Base-by-base conservation (phyloP, 2,113 vertebrate species). In the Ploceus nigricollis region DNA sequence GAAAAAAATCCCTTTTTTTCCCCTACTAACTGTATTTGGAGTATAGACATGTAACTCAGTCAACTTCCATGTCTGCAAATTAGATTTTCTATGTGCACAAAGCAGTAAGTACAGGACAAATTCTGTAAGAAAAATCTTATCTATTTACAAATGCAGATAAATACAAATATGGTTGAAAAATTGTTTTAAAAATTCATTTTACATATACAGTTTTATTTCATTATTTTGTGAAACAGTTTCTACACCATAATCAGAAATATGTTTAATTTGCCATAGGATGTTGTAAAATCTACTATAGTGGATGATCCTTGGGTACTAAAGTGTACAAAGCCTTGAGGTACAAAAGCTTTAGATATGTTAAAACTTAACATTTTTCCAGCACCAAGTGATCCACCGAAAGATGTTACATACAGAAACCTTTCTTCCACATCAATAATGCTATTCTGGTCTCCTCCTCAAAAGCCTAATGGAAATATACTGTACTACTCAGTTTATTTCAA, bases 391-490 rank as follows among this genome's bases (percentile, higher is more conserved):
- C 98, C 99, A 63, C 99, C 99, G 0, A 98, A 98, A 97, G 98
- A 98, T 94, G 93, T 99, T 63, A 97, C 97, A 33, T 97, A 98
- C 94, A 96, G 91, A 94, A 99, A 99, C 84, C 96, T 98, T 84
- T 98, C 98, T 28, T 97, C 98, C 71, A 98, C 98, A 51, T 98
- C 98, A 66, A 91, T 99, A 94, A 97, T 97, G 87, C 70, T 99
- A 17, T 98, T 96, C 84, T 99, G 99, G 99, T 97, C 70, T 20
- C 98, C 99, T 87, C 99, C 99, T 56, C 97, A 96, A 81, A 98
- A 99, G 61, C 99, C 99, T 70, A 99, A 99, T 93, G 99, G 99
- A 68, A 97, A 98, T 89, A 98, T 99, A 96, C 95, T 97, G 35
- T 97, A 98, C 93, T 99, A 99, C 96, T 98, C 98, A 33, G 96